Evolutionary conservation across 2,888 invertebrate genomes (phyloP), one percentile per base, ranked within the genome.

Genomic region (Coremacera marginata): DNA sequence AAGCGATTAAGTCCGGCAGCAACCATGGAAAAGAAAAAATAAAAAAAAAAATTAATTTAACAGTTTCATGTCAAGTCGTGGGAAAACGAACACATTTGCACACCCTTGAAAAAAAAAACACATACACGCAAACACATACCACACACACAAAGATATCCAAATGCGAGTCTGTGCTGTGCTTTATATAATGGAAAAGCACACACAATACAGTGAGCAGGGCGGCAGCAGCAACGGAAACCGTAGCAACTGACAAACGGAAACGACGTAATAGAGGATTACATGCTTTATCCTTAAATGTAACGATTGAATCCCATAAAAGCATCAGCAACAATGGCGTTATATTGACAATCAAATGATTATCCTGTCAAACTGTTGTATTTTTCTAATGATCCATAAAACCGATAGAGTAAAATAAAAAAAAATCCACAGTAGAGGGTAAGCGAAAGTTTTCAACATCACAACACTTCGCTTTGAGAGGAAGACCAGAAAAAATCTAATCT

Each of bases 231-330:
- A 5, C 51, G 27, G 27, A 70, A 51, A 51, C 70, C 51, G 70
- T 31, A 55, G 77, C 79, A 78, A 78, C 63, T 86, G 86, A 86
- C 86, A 84, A 16, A 84, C 82, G 84, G 70, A 65, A 70, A 77
- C 76, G 78, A 79, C 83, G 84, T 87, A 87, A 87, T 87, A 87
- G 87, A 85, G 87, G 87, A 87, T 87, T 87, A 87, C 87, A 87
- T 83, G 87, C 84, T 86, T 87, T 87, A 87, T 86, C 86, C 86
- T 82, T 76, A 82, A 78, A 70, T 77, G 57, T 67, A 70, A 70
- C 75, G 74, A 77, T 70, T 76, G 71, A 77, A 77, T 65, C 65
- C 52, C 60, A 63, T 72, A 57, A 67, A 72, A 70, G 44, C 74
- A 77, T 74, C 74, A 74, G 70, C 75, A 72, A 79, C 70, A 49